Base-by-base conservation (phyloP, 2,113 vertebrate genomes). In the Takifugu flavidus region DNA sequence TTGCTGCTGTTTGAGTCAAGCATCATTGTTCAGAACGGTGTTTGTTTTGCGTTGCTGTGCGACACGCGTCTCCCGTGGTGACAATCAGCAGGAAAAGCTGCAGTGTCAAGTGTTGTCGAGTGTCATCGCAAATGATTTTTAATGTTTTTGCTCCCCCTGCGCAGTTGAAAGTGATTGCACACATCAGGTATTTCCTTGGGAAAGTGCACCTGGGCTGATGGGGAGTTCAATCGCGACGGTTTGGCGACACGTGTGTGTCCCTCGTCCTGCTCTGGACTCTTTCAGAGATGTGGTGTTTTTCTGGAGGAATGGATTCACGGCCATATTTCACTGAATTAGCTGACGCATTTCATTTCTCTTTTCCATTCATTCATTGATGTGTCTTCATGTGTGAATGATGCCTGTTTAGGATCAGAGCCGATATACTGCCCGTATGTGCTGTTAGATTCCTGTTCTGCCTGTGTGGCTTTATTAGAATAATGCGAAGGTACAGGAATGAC, bases 281-380 rank as follows among this genome's bases (percentile, higher is more conserved):
- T 54, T 61, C 3, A 67, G 13, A 53, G 2, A 27, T 28, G 2
- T 31, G 25, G 25, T 20, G 20, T 50, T 50, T 50, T 50, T 10
- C 34, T 50, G 49, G 12, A 25, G 8, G 7, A 49, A 1, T 50
- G 49, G 10, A 26, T 13, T 25, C 66, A 78, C 78, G 76, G 64
- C 68, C 68, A 74, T 77, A 80, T 83, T 80, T 84, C 79, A 82
- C 75, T 79, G 83, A 20, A 84, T 86, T 77, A 82, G 73, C 73
- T 83, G 79, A 81, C 80, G 79, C 74, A 20, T 20, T 20, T 20
- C 20, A 20, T 20, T 20, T 72, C 57, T 49, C 67, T 66, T 65
- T 53, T 68, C 72, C 73, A 53, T 67, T 80, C 77, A 56, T 2
- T 64, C 43, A 52, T 43, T 25, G 52, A 50, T 58, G 51, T 71